Base-by-base conservation (phyloP, 1,140 invertebrate species). In the Magallana angulata region DNA sequence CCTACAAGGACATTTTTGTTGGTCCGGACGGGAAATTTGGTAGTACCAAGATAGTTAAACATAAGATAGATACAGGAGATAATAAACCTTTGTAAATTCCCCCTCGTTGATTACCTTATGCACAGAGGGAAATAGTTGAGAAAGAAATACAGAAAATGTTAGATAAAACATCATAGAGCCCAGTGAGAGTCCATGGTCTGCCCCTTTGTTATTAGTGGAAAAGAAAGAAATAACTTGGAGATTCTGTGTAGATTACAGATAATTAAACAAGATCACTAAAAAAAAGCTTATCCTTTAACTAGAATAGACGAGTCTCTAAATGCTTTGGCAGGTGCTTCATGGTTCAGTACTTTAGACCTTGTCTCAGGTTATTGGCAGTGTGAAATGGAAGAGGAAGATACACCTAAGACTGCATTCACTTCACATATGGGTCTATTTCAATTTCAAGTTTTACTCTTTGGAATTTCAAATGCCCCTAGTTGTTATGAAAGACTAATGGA, bases 171-270 rank as follows among this genome's bases (percentile, higher is more conserved):
- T 95, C 24, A 94, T 95, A 71, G 84, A 88, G 81, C 91, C 91
- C 81, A 91, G 93, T 76, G 87, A 88, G 89, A 94, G 93, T 11
- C 93, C 95, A 48, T 96, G 95, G 95, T 95, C 94, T 9, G 94
- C 95, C 7, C 95, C 95, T 1, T 89, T 96, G 9, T 95, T 96
- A 3, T 92, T 94, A 12, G 94, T 96, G 0, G 57, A 91, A 11
- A 96, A 96, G 86, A 76, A 92, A 0, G 91, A 96, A 91, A 95
- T 94, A 16, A 88, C 91, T 16, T 89, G 95, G 60, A 89, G 95
- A 76, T 91, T 96, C 24, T 96, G 95, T 91, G 94, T 92, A 3
- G 95, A 96, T 92, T 96, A 95, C 92, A 95, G 90, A 36, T 68
- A 83, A 57, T 81, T 91, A 36, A 92, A 92, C 59, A 8, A 71